Evolutionary conservation across 2,888 invertebrate genomes (phyloP), one percentile per base, ranked within the genome.

Genomic region (Tachina grossa): DNA sequence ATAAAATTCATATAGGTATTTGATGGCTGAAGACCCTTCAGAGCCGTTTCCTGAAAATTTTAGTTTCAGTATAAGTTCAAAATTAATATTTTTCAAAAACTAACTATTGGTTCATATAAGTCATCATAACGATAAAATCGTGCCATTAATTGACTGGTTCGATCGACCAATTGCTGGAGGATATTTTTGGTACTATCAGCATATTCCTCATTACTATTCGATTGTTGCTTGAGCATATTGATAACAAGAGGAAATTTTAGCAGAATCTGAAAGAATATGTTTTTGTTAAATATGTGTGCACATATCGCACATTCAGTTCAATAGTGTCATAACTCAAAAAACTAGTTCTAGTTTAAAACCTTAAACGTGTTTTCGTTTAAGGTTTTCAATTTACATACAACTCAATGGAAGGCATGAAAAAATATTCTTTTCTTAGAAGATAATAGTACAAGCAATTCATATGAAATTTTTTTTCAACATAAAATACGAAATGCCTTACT

Each of bases 101-200:
- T 93, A 88, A 94, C 94, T 89, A 94, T 92, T 16, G 93, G 91
- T 8, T 92, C 89, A 84, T 94, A 94, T 88, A 94, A 93, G 16
- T 92, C 92, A 74, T 93, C 93, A 88, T 94, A 89, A 51, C 90
- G 90, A 1, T 94, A 93, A 89, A 94, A 95, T 79, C 94, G 93
- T 57, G 93, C 92, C 91, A 94, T 93, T 16, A 95, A 89, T 0
- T 93, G 93, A 76, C 93, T 92, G 74, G 93, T 93, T 10, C 95
- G 93, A 87, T 95, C 95, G 0, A 95, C 95, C 41, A 96, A 92
- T 71, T 94, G 94, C 88, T 95, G 95, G 59, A 96, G 89, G 2
- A 93, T 90, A 61, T 93, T 93, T 0, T 94, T 93, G 19, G 93
- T 93, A 88, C 93, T 94, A 68, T 94, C 94, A 0, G 87, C 93